Evolutionary conservation across 2,797 vertebrate genomes (phyloP).

Genomic region (Petrocephalus sullivani): DNA sequence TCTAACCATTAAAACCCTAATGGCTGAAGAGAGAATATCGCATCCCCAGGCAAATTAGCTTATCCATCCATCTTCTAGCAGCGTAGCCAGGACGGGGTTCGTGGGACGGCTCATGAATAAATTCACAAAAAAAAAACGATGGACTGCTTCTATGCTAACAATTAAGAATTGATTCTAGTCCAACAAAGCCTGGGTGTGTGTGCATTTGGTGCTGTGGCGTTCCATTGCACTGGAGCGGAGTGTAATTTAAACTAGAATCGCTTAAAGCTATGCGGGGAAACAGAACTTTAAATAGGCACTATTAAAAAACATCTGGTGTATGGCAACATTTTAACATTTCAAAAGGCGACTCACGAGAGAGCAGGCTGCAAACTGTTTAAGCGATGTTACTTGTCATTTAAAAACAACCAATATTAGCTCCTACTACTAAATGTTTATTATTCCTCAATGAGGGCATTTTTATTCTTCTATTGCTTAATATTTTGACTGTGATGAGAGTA

Average conservation of each 20-base stretch:
- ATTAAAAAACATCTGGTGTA: conserved; percentile 8
- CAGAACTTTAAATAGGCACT: background rate
- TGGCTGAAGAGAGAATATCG: background rate
- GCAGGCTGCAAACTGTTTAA: background rate
- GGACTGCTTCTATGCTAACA: too few relatives aligned
- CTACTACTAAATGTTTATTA: background rate
- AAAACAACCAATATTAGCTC: background rate
- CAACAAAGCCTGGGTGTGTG: background rate
- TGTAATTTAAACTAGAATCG: background rate
- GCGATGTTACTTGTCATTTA: background rate
- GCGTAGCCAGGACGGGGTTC: background rate
- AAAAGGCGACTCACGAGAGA: background rate
- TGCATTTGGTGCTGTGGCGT: background rate
- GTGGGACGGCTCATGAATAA: background rate
- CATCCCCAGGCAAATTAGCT: conserved; percentile 3
- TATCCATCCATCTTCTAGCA: background rate
- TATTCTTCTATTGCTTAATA: background rate
- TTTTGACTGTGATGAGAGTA: background rate
- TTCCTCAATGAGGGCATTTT: background rate
- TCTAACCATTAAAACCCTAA: background rate
- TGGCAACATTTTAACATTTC: background rate
- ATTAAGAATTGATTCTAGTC: background rate
- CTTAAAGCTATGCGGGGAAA: background rate
- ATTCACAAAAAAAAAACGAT: background rate
- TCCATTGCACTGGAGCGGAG: background rate